These are phyloP conservation scores for Simalia tracyae DNA, from an alignment of 2,797 vertebrate genomes.

Conservation along the genomic window DNA sequence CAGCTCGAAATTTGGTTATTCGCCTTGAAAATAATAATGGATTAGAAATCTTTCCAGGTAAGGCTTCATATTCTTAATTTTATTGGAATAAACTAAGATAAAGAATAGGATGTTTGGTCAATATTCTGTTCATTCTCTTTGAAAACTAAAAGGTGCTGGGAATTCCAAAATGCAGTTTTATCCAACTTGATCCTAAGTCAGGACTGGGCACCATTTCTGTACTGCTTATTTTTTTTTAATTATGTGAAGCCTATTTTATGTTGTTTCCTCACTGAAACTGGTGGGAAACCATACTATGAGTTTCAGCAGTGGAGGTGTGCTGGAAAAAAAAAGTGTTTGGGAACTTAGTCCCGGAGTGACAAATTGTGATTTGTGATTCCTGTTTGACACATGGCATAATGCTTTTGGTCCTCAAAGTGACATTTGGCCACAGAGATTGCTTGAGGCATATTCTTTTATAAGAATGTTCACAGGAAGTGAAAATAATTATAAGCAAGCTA, in stretches of 20 bases:
- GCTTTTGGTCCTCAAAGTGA: background rate
- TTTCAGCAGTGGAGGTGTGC: background rate
- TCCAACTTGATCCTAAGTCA: too few species aligned
- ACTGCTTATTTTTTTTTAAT: background rate
- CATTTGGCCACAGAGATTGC: slow-evolving; percentile 30
- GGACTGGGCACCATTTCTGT: background rate
- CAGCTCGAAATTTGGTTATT: slow-evolving; percentile 78
- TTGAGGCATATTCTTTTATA: slow-evolving; percentile 26
- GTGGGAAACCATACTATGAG: background rate
- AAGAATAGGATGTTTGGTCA: background rate
- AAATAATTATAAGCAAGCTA: slow-evolving; percentile 44
- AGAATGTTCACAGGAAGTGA: slow-evolving; percentile 45
- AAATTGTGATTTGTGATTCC: background rate
- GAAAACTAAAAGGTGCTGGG: background rate
- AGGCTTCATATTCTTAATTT: slow-evolving; percentile 28
- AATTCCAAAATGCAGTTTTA: background rate
- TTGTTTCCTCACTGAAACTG: background rate
- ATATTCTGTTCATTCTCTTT: background rate
- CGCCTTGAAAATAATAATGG: slow-evolving; percentile 81
- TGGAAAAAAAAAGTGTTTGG: background rate
- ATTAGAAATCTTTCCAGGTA: slow-evolving; percentile 87
- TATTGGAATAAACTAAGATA: background rate
- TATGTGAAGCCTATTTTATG: background rate
- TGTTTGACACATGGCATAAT: background rate
- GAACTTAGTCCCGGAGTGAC: background rate